Evolutionary conservation across 2,113 vertebrate genomes (phyloP), one percentile per base, ranked within the genome.

Genomic region (Heptranchias perlo): DNA sequence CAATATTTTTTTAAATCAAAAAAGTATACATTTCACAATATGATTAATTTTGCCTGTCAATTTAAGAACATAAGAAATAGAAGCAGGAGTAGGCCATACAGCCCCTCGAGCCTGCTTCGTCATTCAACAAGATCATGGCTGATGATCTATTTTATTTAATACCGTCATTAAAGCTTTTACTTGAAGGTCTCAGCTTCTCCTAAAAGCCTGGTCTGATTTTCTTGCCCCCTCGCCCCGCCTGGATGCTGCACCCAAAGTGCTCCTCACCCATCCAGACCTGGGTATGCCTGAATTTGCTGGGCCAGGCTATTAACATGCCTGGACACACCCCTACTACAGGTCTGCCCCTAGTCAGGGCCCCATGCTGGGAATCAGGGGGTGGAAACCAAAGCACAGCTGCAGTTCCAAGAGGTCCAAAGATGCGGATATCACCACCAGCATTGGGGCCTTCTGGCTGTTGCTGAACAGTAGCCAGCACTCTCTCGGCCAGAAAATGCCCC

Each of bases 21-120:
- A 16, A 39, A 78, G 14, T 14, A 39, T 1, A 5, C 4, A 61
- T 61, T 91, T 58, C 13, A 58, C 52, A 91, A 58, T n/a, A 62
- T 61, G 35, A 92, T 92, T 89, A n/a, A 61, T 92, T 92, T 92
- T 92, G 58, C 52, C 3, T 78, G n/a, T 61, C 89, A 92, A 7
- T n/a, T 58, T n/a, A 61, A 61, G n/a, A n/a, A 52, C 28, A 35
- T 91, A 28, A n/a, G n/a, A n/a, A n/a, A n/a, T n/a, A n/a, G n/a
- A n/a, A n/a, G n/a, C n/a, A n/a, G n/a, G n/a, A n/a, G n/a, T n/a
- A n/a, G n/a, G n/a, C n/a, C n/a, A n/a, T n/a, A n/a, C n/a, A n/a
- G n/a, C n/a, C n/a, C n/a, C n/a, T n/a, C n/a, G n/a, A n/a, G n/a
- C n/a, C n/a, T n/a, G n/a, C n/a, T n/a, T n/a, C n/a, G n/a, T n/a